Evolutionary conservation across 2,888 invertebrate species (phyloP).

Genomic region (Campoplex nolae): DNA sequence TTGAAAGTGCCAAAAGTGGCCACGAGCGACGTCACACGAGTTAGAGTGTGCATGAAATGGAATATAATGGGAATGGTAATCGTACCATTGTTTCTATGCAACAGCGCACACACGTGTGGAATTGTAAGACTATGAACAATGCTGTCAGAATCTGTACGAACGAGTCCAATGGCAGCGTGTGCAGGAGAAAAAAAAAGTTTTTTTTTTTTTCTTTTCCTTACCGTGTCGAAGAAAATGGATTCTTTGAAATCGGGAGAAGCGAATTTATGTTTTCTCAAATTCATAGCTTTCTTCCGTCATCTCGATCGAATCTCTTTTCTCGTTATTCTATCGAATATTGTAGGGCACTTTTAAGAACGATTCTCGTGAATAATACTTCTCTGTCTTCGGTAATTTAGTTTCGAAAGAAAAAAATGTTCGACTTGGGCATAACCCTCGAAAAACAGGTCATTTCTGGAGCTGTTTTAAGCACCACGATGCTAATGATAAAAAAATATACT

Average conservation of each 20-base stretch:
- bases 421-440: neutral
- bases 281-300: neutral
- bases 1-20: constrained; percentile 18
- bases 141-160: constrained; percentile 40
- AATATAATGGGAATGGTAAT: constrained; percentile 60
- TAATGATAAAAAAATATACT: neutral
- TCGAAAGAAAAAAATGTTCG: neutral
- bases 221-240: constrained; percentile 70
- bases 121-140: constrained; percentile 50
- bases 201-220: constrained; percentile 76
- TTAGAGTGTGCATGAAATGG: neutral
- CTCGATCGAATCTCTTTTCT: neutral
- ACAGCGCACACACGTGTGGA: constrained; percentile 42
- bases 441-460: neutral
- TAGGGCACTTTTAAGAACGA: neutral
- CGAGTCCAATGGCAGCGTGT: constrained; percentile 9
- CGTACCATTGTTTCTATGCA: constrained; percentile 61
- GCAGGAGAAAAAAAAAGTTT: constrained; percentile 12
- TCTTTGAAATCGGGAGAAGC: neutral
- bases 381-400: neutral
- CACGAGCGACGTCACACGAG: constrained; percentile 1
- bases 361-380: neutral
- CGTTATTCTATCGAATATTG: neutral
- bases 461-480: neutral
- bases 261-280: neutral